Percentiles rank a stretch among this genome's conserved stretches.
These are phyloP conservation scores for Papilio protenor DNA, from an alignment of 2,888 invertebrate genomes.

Conservation along the genomic window DNA sequence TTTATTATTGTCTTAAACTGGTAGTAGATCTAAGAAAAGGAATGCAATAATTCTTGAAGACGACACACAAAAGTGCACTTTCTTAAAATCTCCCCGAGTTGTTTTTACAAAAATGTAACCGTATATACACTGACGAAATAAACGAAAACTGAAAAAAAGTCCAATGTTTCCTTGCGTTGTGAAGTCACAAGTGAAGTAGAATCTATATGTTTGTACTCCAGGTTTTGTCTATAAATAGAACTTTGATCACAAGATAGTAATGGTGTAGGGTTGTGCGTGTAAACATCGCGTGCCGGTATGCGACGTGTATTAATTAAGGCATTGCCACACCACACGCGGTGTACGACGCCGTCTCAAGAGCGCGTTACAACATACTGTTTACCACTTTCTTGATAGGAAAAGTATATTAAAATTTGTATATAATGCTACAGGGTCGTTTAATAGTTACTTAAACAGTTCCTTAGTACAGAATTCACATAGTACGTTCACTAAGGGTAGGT, in stretches of 20 bases:
- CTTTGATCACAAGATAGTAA: background rate
- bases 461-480: background rate
- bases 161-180: too few species aligned
- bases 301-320: conserved; percentile 42
- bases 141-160: too few species aligned
- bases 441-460: background rate
- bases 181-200: background rate
- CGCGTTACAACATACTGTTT: conserved; percentile 33
- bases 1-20: too few species aligned
- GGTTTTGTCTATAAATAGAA: conserved; percentile 1
- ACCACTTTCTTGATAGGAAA: background rate
- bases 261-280: background rate
- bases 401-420: too few species aligned
- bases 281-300: conserved; percentile 45
- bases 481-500: background rate
- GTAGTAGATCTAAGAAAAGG: too few species aligned
- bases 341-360: conserved; percentile 42
- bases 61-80: too few species aligned
- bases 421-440: background rate
- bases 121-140: too few species aligned
- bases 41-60: too few species aligned
- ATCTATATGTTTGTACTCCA: background rate
- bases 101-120: too few species aligned
- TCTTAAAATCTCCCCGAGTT: too few species aligned
- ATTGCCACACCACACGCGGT: conserved; percentile 41